These are phyloP conservation scores for Andrena bicolor DNA, from an alignment of 2,888 invertebrate species.

Conservation along the genomic window DNA sequence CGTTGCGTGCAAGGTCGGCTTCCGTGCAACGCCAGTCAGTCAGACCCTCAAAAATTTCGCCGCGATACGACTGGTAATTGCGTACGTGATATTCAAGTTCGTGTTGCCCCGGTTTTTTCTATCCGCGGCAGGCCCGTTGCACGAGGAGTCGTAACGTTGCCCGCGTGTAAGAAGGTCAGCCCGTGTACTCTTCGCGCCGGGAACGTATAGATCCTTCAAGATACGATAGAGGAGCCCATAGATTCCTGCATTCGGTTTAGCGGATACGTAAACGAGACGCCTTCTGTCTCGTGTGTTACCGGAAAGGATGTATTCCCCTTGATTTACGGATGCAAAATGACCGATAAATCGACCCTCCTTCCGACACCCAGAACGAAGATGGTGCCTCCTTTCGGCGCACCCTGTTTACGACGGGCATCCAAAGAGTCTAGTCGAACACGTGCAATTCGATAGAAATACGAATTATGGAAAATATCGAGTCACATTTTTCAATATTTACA, in stretches of 20 bases:
- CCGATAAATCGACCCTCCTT: conserved; percentile 70
- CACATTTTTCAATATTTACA: background rate
- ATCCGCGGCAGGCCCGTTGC: background rate
- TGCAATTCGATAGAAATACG: conserved; percentile 18
- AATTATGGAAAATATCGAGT: background rate
- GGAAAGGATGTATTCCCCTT: conserved; percentile 79
- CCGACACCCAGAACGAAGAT: conserved; percentile 63
- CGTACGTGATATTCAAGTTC: conserved; percentile 47
- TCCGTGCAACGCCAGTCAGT: conserved; percentile 61
- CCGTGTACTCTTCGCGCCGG: conserved; percentile 20
- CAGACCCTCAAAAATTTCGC: conserved; percentile 57
- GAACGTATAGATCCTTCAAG: conserved; percentile 55
- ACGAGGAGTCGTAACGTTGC: background rate
- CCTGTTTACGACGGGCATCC: conserved; percentile 30
- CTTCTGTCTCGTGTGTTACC: conserved; percentile 69
- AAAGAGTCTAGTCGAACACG: background rate
- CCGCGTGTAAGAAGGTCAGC: conserved; percentile 38
- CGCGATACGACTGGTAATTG: conserved; percentile 40
- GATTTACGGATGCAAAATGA: conserved; percentile 76
- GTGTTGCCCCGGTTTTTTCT: conserved; percentile 12
- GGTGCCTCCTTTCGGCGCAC: conserved; percentile 56
- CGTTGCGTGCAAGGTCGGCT: conserved; percentile 67
- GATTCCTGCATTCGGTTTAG: conserved; percentile 62
- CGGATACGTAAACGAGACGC: conserved; percentile 70
- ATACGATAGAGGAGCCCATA: conserved; percentile 63